Percentiles rank a stretch among this genome's conserved stretches.
These are phyloP conservation scores for Pseudomugil gertrudae DNA, from an alignment of 2,797 vertebrate genomes.

Conservation along the genomic window DNA sequence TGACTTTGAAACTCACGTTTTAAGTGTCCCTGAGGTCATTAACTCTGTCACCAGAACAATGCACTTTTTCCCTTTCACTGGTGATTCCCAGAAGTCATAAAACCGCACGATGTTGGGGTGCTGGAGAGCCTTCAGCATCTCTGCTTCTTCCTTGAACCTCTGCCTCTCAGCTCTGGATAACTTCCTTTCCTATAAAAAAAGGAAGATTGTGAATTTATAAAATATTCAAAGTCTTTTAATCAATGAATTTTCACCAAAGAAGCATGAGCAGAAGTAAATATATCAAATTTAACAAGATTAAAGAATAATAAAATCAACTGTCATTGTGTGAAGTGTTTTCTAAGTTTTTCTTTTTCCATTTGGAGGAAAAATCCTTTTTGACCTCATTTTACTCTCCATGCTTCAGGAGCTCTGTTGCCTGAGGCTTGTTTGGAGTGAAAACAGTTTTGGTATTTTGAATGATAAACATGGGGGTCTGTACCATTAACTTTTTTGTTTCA, in stretches of 20 bases:
- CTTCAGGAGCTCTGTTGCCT: constrained; percentile 12
- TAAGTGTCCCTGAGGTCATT: constrained; percentile 98
- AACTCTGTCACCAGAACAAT: constrained; percentile 97
- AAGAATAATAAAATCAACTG: not conserved
- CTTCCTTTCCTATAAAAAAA: constrained; percentile 88
- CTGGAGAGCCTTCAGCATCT: constrained; percentile 97
- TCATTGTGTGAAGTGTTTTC: constrained; percentile 1
- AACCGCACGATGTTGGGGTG: constrained; percentile 98
- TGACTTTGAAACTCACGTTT: constrained; percentile 87
- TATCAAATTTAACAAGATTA: constrained; percentile 8
- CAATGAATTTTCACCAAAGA: not conserved
- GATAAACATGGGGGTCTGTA: constrained; percentile 51
- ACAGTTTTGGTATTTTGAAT: constrained; percentile 61
- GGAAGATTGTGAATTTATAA: not conserved
- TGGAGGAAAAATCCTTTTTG: constrained; percentile 3
- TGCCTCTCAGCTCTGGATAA: constrained; percentile 95
- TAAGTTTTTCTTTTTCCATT: not conserved
- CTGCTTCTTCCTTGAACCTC: constrained; percentile 97
- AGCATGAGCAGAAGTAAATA: not conserved
- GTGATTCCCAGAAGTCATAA: constrained; percentile 99
- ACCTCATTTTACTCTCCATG: not conserved
- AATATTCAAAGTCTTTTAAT: not conserved
- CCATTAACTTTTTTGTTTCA: constrained; percentile 24
- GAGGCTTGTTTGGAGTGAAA: constrained; percentile 55
- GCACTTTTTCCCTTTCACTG: constrained; percentile 93